Percentiles rank a stretch among this genome's conserved stretches.
These are phyloP conservation scores for Vespertilio murinus DNA, from an alignment of 2,797 vertebrate genomes.

Conservation along the genomic window DNA sequence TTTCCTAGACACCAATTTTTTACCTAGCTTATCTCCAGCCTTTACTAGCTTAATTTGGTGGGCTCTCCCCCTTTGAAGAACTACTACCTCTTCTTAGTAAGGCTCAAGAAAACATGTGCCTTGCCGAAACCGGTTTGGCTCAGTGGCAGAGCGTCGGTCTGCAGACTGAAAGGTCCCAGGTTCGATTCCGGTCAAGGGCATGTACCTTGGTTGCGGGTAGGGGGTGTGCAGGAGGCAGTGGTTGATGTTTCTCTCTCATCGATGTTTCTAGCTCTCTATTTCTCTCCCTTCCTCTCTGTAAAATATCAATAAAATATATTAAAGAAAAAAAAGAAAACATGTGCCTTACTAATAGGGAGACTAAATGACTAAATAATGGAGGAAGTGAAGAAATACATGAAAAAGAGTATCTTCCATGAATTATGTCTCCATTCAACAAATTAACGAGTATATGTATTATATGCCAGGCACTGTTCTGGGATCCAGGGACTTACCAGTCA, in stretches of 20 bases:
- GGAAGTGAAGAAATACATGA: slow-evolving; percentile 34
- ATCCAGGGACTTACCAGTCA: neutral
- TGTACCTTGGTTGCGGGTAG: no score
- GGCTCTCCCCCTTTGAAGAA: neutral
- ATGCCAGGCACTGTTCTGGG: neutral
- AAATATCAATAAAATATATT: no score
- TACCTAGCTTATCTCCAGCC: neutral
- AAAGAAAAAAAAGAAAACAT: slow-evolving; percentile 23
- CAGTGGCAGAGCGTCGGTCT: no score
- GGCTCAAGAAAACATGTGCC: neutral
- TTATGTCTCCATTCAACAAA: slow-evolving; percentile 41
- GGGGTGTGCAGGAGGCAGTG: no score
- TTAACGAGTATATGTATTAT: neutral
- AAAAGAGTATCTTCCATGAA: neutral
- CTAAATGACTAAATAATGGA: neutral
- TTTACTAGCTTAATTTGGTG: neutral
- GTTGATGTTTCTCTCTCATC: no score
- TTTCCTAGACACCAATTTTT: slow-evolving; percentile 34
- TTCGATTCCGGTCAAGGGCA: no score
- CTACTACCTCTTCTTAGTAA: neutral
- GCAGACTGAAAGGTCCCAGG: no score
- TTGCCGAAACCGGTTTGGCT: no score
- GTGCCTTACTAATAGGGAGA: neutral
- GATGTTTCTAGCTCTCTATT: no score
- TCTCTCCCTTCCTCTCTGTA: no score